Evolutionary conservation across 2,797 vertebrate genomes (phyloP), one percentile per base, ranked within the genome.

Genomic region (Leuciscus waleckii): DNA sequence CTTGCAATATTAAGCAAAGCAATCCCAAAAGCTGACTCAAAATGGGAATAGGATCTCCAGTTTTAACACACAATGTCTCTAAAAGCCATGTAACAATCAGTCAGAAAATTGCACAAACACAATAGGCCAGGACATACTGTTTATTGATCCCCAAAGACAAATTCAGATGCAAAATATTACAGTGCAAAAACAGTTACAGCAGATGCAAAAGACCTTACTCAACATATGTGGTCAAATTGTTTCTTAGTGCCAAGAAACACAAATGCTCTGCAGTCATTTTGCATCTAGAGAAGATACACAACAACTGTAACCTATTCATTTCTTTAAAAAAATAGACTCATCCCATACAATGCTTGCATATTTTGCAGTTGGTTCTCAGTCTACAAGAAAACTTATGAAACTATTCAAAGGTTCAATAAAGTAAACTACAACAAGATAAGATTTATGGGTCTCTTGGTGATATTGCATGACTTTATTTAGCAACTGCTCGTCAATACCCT

Each of bases 371-470:
- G 46, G 17, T 46, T 35, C 10, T 26, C n/a, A 75, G 26, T 32
- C 17, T 7, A 32, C 23, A 35, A 68, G 17, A 1, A 37, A 35
- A 68, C 16, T 1, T 68, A 7, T 4, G 8, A 37, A 5, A 51
- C 49, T 23, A n/a, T n/a, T n/a, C 74, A 76, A n/a, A 37, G 11
- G 7, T 77, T 9, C 19, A 1, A 37, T 69, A 26, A 77, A 77
- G 54, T 4, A n/a, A 41, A 39, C 35, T 17, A 39, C 54, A 39
- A 35, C 23, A 26, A 77, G 13, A 76, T n/a, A 23, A 76, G 11
- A 58, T 77, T 61, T 10, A 58, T 17, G 35, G 19, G 51, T 58
- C 74, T 56, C 74, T 77, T 77, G 74, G 32, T 61, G 54, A 39
- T 39, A 61, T 17, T 26, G 54, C 75, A 19, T 6, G 75, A 17